phyloP scores from a whole-genome alignment of 2,797 vertebrate species.

The Urosaurus nigricauda region DNA sequence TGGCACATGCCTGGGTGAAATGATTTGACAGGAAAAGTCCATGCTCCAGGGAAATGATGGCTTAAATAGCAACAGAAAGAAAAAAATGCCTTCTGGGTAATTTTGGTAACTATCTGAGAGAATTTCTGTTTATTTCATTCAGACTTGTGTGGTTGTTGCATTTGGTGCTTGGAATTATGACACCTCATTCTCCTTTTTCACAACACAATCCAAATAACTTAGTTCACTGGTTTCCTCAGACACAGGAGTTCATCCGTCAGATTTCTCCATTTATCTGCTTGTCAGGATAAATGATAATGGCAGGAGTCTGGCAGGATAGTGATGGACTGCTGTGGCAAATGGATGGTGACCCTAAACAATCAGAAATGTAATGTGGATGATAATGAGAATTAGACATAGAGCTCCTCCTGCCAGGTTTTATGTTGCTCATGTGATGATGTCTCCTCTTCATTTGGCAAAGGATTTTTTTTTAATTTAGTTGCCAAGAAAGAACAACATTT shows the following conservation, averaged over 20 bases:
- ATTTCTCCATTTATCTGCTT: constrained; percentile 26
- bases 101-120: neutral
- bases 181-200: neutral
- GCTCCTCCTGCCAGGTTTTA: neutral
- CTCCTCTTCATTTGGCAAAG: neutral
- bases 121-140: neutral
- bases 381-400: constrained; percentile 14
- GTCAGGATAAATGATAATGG: constrained; percentile 32
- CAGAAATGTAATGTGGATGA: constrained; percentile 19
- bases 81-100: neutral
- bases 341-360: constrained; percentile 27
- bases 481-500: neutral
- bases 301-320: constrained; percentile 19
- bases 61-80: neutral
- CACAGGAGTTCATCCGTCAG: constrained; percentile 16
- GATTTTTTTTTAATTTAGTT: neutral
- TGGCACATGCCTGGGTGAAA: neutral
- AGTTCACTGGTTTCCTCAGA: neutral
- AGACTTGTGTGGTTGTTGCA: neutral
- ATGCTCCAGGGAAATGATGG: neutral
- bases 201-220: constrained; percentile 2
- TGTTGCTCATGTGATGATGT: neutral
- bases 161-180: neutral
- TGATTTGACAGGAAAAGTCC: constrained; percentile 3
- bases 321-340: constrained; percentile 34